These are phyloP conservation scores for Drosophila emarginata DNA, from an alignment of 2,888 invertebrate species.

Conservation along the genomic window DNA sequence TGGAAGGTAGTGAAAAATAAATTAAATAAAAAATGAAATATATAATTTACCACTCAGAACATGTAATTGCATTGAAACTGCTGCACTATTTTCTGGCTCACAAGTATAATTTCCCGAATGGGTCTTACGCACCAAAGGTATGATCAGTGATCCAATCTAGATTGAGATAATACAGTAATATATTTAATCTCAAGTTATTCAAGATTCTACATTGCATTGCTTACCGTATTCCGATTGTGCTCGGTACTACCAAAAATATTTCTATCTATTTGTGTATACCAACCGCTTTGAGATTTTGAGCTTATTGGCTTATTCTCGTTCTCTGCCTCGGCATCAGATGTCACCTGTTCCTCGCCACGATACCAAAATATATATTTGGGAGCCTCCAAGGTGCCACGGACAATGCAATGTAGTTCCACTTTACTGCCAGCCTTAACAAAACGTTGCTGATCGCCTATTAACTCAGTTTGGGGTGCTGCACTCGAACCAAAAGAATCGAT, in stretches of 20 bases:
- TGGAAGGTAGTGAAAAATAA: no score
- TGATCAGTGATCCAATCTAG: constrained; percentile 81
- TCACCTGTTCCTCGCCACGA: constrained; percentile 84
- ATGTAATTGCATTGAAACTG: constrained; percentile 93
- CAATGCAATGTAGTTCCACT: constrained; percentile 93
- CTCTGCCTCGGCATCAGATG: constrained; percentile 68
- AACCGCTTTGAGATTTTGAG: constrained; percentile 56
- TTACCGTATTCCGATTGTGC: constrained; percentile 81
- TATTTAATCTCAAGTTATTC: no score
- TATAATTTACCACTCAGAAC: constrained; percentile 90
- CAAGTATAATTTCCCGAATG: constrained; percentile 93
- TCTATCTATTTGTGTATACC: constrained; percentile 81
- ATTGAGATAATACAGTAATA: not conserved
- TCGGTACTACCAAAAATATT: constrained; percentile 79
- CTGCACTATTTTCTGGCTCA: constrained; percentile 94
- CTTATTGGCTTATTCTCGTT: constrained; percentile 75
- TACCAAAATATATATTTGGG: constrained; percentile 97
- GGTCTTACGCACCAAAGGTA: constrained; percentile 81
- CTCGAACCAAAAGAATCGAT: not conserved
- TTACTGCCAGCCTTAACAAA: constrained; percentile 95
- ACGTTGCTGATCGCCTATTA: constrained; percentile 93
- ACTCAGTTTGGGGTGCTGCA: constrained; percentile 94
- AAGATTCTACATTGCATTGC: not conserved
- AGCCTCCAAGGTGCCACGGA: constrained; percentile 93
- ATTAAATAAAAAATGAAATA: no score